Conservation (phyloP, 2,888 invertebrate genomes). For the Folsomia candida region DNA sequence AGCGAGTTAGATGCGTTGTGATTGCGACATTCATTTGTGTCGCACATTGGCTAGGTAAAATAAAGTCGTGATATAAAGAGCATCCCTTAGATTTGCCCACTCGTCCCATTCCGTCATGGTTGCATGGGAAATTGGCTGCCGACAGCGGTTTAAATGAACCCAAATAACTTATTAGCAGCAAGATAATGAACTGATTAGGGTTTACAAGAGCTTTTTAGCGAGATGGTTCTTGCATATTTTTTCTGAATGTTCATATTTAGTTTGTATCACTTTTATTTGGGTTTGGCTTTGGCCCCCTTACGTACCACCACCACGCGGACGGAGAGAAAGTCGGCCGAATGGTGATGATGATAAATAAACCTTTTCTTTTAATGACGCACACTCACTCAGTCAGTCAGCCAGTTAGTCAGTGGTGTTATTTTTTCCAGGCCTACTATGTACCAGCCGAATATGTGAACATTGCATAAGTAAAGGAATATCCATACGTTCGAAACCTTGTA, state of each 20-base stretch:
- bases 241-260: too few relatives aligned
- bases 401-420: slow-evolving; percentile 14
- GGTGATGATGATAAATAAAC: slow-evolving; percentile 28
- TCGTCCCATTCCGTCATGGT: background rate
- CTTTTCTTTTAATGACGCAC: slow-evolving; percentile 29
- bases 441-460: background rate
- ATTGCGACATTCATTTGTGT: too few relatives aligned
- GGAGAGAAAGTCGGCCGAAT: slow-evolving; percentile 17
- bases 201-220: too few relatives aligned
- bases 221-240: too few relatives aligned
- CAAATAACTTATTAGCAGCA: slow-evolving; percentile 11
- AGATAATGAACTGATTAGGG: slow-evolving; percentile 14
- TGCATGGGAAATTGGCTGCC: background rate
- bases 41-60: too few relatives aligned
- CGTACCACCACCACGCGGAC: too few relatives aligned
- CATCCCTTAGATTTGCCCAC: too few relatives aligned
- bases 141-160: slow-evolving; percentile 4
- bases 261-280: too few relatives aligned
- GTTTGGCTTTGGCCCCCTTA: too few relatives aligned
- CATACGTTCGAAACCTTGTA: too few relatives aligned
- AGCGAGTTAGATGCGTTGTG: too few relatives aligned
- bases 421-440: background rate
- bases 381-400: slow-evolving; percentile 22
- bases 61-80: too few relatives aligned
- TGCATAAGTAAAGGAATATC: background rate